phyloP scores from a whole-genome alignment of 2,888 invertebrate genomes.

The Phaedon cochleariae region DNA sequence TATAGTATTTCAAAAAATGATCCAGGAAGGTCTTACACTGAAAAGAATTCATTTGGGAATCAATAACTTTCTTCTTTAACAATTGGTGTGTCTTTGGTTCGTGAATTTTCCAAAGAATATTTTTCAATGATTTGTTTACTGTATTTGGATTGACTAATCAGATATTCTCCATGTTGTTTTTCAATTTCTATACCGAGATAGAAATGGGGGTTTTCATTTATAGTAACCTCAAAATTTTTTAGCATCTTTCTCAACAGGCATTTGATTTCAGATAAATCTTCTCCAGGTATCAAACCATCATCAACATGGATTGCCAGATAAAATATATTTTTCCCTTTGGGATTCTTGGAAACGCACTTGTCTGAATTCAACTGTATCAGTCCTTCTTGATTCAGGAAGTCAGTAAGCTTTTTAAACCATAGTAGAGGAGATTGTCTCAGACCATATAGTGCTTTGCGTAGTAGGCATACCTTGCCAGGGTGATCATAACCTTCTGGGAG shows the following conservation, averaged over 20 bases:
- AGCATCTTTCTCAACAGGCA: background rate
- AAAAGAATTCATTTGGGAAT: no score
- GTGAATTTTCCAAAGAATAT: no score
- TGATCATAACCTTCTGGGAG: conserved; percentile 2
- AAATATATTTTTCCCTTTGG: background rate
- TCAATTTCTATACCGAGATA: background rate
- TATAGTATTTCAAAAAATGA: no score
- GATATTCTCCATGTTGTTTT: background rate
- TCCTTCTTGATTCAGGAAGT: background rate
- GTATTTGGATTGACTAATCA: no score
- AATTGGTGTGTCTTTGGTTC: no score
- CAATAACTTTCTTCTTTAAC: no score
- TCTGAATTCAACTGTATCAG: background rate
- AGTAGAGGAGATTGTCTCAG: background rate
- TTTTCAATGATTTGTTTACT: no score
- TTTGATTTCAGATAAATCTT: background rate
- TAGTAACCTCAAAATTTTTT: background rate
- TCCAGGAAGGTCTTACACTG: no score
- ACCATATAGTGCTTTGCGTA: background rate
- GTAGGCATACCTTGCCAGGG: background rate
- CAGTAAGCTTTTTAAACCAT: background rate
- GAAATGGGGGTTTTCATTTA: background rate
- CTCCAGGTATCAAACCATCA: background rate
- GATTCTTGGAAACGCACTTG: background rate
- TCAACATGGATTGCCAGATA: background rate